Conservation (phyloP, 2,113 vertebrate species). For the Chrysochloris asiatica region DNA sequence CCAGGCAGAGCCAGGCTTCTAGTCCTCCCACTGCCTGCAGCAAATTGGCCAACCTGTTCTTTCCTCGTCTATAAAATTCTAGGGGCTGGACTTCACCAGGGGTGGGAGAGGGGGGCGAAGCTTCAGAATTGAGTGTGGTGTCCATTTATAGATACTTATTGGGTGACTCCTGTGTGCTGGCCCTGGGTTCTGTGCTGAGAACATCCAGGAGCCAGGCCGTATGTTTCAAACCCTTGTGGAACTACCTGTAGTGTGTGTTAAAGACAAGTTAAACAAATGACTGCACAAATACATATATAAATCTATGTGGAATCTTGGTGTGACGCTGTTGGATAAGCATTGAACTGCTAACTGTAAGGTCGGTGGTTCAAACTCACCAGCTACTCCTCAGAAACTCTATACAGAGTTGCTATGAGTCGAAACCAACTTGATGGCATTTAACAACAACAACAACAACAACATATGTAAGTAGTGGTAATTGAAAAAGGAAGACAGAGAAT, state of each 20-base stretch:
- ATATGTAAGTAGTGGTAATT: not conserved
- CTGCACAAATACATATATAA: not conserved
- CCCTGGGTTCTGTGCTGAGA: not conserved
- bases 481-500: not conserved
- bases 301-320: no score
- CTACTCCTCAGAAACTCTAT: no score
- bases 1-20: not conserved
- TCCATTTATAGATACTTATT: no score
- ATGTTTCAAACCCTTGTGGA: not conserved
- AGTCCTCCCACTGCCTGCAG: not conserved
- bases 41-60: not conserved
- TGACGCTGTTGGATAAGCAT: no score
- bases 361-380: no score
- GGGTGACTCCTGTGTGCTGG: not conserved
- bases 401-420: no score
- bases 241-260: not conserved
- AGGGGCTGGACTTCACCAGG: not conserved
- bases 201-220: not conserved
- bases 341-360: no score
- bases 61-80: not conserved
- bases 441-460: no score
- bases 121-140: fast-evolving
- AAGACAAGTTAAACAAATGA: not conserved
- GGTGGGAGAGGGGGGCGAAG: not conserved
- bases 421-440: no score